Percentiles rank a stretch among this genome's conserved stretches.
These are phyloP conservation scores for Tapirus terrestris DNA, from an alignment of 2,113 vertebrate genomes.

Conservation along the genomic window DNA sequence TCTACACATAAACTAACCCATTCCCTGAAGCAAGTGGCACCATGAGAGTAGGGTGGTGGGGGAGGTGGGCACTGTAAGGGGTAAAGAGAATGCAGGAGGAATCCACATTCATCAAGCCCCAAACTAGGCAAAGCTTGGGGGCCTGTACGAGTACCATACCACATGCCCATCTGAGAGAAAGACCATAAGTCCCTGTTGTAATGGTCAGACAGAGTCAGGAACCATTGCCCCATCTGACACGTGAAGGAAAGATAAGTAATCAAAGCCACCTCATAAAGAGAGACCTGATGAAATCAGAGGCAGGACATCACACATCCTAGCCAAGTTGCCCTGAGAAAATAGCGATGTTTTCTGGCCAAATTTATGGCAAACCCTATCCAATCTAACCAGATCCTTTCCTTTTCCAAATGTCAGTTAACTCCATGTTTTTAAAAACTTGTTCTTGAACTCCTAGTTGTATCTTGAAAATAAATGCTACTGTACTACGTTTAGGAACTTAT, in stretches of 20 bases:
- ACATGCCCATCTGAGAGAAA: neutral
- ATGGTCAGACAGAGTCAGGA: neutral
- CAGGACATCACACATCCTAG: neutral
- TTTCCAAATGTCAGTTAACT: neutral
- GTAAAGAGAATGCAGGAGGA: neutral
- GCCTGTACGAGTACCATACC: neutral
- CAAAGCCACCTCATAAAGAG: neutral
- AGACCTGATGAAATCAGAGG: neutral
- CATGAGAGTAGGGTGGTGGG: rapidly evolving
- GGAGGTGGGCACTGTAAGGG: neutral
- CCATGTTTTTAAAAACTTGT: neutral
- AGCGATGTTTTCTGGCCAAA: neutral
- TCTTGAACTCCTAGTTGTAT: neutral
- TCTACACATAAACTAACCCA: neutral
- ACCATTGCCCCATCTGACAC: neutral
- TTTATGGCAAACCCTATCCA: neutral
- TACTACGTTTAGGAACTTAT: neutral
- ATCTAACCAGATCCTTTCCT: neutral
- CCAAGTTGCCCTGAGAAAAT: neutral
- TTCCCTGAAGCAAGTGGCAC: neutral
- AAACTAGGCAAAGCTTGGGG: neutral
- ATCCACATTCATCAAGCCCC: neutral
- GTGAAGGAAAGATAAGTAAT: neutral
- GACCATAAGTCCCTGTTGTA: neutral
- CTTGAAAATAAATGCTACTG: neutral